These are phyloP conservation scores for Dexiosoma caninum DNA, from an alignment of 2,888 invertebrate species.

Conservation along the genomic window DNA sequence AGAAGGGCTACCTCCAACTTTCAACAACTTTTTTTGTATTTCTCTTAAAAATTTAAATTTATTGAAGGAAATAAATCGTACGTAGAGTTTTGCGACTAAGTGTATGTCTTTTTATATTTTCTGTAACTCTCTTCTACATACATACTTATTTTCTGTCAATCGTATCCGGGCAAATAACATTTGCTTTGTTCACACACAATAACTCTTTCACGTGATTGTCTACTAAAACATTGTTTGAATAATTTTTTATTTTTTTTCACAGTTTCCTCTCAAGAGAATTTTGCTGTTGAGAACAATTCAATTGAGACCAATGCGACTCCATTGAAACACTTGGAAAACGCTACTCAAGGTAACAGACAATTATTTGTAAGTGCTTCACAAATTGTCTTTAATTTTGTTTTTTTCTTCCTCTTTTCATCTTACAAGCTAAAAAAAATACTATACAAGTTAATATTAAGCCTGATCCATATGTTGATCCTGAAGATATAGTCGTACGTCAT, in stretches of 20 bases:
- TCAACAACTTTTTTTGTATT: too few species aligned
- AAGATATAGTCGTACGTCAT: slow-evolving; percentile 29
- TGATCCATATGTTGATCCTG: slow-evolving; percentile 37
- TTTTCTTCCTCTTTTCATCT: neutral
- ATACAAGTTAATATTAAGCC: slow-evolving; percentile 17
- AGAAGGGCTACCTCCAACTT: too few species aligned
- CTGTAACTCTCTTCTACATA: too few species aligned
- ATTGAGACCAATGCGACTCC: neutral
- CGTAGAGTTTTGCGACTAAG: too few species aligned
- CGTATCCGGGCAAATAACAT: too few species aligned
- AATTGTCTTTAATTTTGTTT: neutral
- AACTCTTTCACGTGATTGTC: too few species aligned
- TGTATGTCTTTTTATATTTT: too few species aligned
- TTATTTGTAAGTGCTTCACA: neutral
- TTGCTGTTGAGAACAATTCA: neutral
- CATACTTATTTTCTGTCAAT: too few species aligned
- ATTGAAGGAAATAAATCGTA: too few species aligned
- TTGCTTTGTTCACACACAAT: too few species aligned
- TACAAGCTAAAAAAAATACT: neutral
- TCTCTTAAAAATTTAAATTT: too few species aligned
- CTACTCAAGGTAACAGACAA: neutral
- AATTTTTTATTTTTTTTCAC: neutral
- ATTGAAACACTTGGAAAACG: neutral
- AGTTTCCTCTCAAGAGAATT: neutral
- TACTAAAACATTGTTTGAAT: neutral